Base-by-base conservation (phyloP, 1,140 invertebrate species). In the Sesamia nonagrioides region DNA sequence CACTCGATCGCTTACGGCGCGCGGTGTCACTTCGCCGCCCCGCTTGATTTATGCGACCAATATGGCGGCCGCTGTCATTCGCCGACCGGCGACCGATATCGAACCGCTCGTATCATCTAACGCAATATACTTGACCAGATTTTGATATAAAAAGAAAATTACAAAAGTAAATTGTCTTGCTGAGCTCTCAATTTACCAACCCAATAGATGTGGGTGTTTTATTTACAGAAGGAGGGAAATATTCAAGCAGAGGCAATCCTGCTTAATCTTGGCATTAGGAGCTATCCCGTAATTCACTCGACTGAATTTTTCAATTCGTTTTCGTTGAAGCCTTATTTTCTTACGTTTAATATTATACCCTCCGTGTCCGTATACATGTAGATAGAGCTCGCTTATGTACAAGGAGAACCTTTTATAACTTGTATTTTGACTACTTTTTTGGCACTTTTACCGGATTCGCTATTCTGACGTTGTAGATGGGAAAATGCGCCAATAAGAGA, bases 11-110 rank as follows among this genome's bases (percentile, higher is more conserved):
- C 91, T 93, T 93, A 93, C 89, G 86, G 88, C 82, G 84, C 81
- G 83, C 82, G 84, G 86, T 87, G 91, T 93, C 92, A 93, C 91
- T 91, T 92, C 88, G 84, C 83, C 87, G 82, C 84, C 71, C 27
- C 84, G 89, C 89, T 92, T 95, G 93, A 95, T 95, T 95, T 95
- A 94, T 95, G 92, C 92, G 87, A 88, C 89, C 91, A 94, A 94
- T 94, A 95, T 94, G 93, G 93, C 91, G 80, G 86, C 83, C 82
- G 78, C 86, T 90, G 93, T 93, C 93, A 92, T 84, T 92, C 90
- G 86, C 61, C 83, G 78, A 61, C 84, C 87, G 84, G 87, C 83
- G 78, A 61, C 84, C 87, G 84, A 88, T 92, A 92, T 91, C 89
- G 87, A 92, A 91, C 90, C 87, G 86, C 84, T 86, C 87, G 83